phyloP scores from a whole-genome alignment of 2,113 vertebrate genomes.

The Indicator maculatus region DNA sequence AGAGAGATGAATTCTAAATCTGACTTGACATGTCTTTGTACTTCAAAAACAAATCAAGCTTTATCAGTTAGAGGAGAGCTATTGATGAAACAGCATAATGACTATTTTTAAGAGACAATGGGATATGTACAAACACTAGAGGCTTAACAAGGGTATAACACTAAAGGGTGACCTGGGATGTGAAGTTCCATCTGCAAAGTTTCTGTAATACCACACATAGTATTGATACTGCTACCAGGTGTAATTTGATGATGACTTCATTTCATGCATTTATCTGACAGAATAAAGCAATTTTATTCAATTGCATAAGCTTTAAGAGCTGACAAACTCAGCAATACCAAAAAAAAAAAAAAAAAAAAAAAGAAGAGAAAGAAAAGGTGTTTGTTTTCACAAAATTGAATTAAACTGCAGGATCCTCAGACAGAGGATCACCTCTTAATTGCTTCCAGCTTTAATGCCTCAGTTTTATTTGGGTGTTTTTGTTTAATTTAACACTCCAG shows the following conservation, averaged over 20 bases:
- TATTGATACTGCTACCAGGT: not conserved
- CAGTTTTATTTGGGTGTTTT: slow-evolving; percentile 40
- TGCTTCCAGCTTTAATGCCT: slow-evolving; percentile 52
- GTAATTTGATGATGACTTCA: slow-evolving; percentile 42
- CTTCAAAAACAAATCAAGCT: not conserved
- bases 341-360: not conserved
- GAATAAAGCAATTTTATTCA: slow-evolving; percentile 36
- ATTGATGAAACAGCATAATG: not conserved
- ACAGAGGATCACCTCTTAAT: slow-evolving; percentile 30
- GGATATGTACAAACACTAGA: not conserved
- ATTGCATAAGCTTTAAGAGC: slow-evolving; percentile 18
- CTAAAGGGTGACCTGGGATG: not conserved
- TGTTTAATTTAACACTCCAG: slow-evolving; percentile 75
- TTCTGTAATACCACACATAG: not conserved
- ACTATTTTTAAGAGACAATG: not conserved
- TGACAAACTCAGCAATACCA: slow-evolving; percentile 19
- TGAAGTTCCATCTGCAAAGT: not conserved
- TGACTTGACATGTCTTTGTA: not conserved
- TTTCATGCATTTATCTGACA: slow-evolving; percentile 53
- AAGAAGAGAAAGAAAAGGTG: not conserved
- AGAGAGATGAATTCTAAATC: not conserved
- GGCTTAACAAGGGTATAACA: not conserved
- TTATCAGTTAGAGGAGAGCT: not conserved
- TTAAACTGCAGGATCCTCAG: not conserved
- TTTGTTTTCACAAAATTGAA: slow-evolving; percentile 10